Evolutionary conservation across 2,113 vertebrate genomes (phyloP).

Genomic region (Gorilla gorilla): DNA sequence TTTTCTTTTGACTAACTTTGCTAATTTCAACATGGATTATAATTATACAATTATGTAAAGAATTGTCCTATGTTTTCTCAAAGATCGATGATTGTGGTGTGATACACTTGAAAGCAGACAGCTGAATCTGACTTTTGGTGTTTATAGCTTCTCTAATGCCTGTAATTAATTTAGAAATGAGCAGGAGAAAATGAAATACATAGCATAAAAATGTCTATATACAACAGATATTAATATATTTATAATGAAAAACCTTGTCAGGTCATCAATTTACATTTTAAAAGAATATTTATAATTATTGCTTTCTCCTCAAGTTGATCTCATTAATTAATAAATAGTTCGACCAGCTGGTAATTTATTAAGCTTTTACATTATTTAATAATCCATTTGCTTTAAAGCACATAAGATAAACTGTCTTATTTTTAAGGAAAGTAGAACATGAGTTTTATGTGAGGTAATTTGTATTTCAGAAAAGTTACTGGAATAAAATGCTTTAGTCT

Average conservation of each 20-base stretch:
- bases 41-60: background rate
- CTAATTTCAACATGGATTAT: background rate
- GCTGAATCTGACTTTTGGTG: background rate
- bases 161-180: conserved; percentile 4
- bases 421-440: background rate
- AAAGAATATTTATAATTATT: background rate
- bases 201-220: background rate
- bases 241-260: background rate
- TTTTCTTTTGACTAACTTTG: conserved; percentile 8
- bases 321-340: background rate
- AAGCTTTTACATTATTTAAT: conserved; percentile 23
- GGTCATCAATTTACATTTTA: background rate
- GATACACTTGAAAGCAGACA: background rate
- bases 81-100: background rate
- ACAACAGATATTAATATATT: background rate
- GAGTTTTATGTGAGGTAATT: background rate
- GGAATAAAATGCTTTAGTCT: background rate
- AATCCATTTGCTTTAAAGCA: background rate
- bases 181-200: background rate
- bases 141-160: background rate
- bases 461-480: background rate
- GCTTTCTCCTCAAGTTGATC: background rate
- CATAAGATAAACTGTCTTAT: background rate
- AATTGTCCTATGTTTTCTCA: background rate
- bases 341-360: background rate